A percentile compares a stretch with the other conserved stretches of the same genome.
These are phyloP conservation scores for Odontocolon sp. DNA, from an alignment of 2,888 invertebrate genomes.

Conservation along the genomic window DNA sequence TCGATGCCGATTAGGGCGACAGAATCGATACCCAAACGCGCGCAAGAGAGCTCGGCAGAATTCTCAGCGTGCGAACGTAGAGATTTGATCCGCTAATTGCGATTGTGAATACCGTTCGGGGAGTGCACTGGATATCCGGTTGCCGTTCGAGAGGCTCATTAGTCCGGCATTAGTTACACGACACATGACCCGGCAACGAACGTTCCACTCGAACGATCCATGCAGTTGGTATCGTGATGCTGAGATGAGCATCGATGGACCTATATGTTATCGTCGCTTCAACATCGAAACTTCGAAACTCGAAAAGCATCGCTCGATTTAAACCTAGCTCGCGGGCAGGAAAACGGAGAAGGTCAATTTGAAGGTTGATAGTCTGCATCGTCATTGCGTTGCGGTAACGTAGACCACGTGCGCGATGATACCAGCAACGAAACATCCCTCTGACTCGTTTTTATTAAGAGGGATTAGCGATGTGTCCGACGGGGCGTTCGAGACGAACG, in stretches of 20 bases:
- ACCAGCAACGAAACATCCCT: slow-evolving; percentile 10
- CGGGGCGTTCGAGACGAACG: no score
- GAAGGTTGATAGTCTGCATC: no score
- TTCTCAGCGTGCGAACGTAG: neutral
- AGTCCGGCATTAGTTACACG: slow-evolving; percentile 5
- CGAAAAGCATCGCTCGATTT: no score
- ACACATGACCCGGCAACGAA: no score
- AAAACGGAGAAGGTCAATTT: no score
- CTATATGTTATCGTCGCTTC: no score
- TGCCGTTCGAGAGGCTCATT: neutral
- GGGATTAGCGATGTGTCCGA: slow-evolving; percentile 48
- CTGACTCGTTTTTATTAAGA: slow-evolving; percentile 51
- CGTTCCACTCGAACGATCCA: no score
- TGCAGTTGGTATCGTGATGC: no score
- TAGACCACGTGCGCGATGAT: slow-evolving; percentile 3
- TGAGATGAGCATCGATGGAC: no score
- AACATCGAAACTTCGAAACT: no score
- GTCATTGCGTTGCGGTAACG: no score
- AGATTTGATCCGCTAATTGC: slow-evolving; percentile 29
- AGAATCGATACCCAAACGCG: slow-evolving; percentile 8
- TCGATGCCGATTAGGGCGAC: slow-evolving; percentile 26
- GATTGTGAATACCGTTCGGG: slow-evolving; percentile 9
- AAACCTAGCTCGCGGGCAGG: no score
- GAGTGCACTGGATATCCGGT: neutral
- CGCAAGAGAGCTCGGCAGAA: neutral